Evolutionary conservation across 2,113 vertebrate genomes (phyloP), one percentile per base, ranked within the genome.

Genomic region (Syrrhaptes paradoxus): DNA sequence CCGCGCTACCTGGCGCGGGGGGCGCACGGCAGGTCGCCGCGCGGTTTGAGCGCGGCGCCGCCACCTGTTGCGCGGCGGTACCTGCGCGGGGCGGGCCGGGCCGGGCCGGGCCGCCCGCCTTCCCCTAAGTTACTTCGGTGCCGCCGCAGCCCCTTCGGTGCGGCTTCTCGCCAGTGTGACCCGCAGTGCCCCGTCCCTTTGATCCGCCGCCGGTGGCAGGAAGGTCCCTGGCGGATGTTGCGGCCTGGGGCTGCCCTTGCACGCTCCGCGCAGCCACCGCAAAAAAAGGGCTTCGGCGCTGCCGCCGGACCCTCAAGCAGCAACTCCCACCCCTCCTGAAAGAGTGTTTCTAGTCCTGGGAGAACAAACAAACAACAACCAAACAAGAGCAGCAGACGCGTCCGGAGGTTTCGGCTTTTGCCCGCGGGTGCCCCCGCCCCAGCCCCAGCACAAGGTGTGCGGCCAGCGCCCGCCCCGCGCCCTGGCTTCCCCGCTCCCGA

Each of bases 391-490:
- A 34, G 51, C 46, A 43, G 46, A 46, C 68, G 49, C 38, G 48
- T 76, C 18, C 32, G 26, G 49, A 87, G 89, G 65, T 38, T 90
- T 55, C 70, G 20, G 89, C 93, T 94, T 90, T 94, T 90, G 83
- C 75, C 57, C 46, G 71, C 29, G 11, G 38, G 34, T 43, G 45
- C 66, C 63, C 41, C 32, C 17, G 21, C 49, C 65, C 79, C 61
- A 4, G 38, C 43, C 72, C 58, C 58, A n/a, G 55, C 93, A 73
- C 93, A 73, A 92, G 92, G 86, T 95, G 93, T 16, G 89, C 66
- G 46, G 45, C 31, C 78, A 17, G 85, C 55, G 45, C 71, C 66
- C 77, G 52, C 48, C 67, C 74, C 49, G 17, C 58, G 28, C 68
- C 83, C 46, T 55, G 29, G 36, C 75, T 55, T 19, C 75, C 74